A percentile compares a stretch with the other conserved stretches of the same genome.
Conservation (phyloP, 2,113 vertebrate species). For the Rhinoptilus africanus region DNA sequence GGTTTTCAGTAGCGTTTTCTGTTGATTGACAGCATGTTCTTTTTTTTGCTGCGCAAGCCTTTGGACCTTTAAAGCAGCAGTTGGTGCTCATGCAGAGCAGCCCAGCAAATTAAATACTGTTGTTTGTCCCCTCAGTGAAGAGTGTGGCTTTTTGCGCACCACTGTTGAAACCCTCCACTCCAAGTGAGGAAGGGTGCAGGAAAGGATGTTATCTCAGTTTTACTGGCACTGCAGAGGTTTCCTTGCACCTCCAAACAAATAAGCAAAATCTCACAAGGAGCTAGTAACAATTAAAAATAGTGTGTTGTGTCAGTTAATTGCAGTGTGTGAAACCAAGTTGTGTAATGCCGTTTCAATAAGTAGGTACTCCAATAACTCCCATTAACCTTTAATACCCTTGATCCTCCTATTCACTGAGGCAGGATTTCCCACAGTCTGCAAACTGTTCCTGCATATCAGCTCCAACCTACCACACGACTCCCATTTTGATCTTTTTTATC, state of each 20-base stretch:
- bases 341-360: conserved; percentile 5
- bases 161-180: not conserved
- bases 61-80: not conserved
- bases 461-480: not conserved
- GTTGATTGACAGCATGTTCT: not conserved
- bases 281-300: conserved; percentile 18
- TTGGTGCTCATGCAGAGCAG: not conserved
- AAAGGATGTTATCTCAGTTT: not conserved
- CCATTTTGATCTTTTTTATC: not conserved
- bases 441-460: not conserved
- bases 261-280: not conserved
- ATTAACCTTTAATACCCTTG: conserved; percentile 15
- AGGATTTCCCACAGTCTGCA: conserved; percentile 14
- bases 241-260: not conserved
- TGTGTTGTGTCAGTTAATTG: conserved; percentile 27
- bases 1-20: conserved; percentile 35
- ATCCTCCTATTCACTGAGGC: conserved; percentile 14
- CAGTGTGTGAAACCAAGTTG: not conserved
- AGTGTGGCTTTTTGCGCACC: not conserved
- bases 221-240: not conserved
- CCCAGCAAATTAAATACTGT: not conserved
- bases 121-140: not conserved
- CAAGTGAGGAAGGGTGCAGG: not conserved
- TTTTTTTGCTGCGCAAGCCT: not conserved
- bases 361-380: not conserved